These are phyloP conservation scores for Formica selysi DNA, from an alignment of 1,140 invertebrate genomes.

Conservation along the genomic window DNA sequence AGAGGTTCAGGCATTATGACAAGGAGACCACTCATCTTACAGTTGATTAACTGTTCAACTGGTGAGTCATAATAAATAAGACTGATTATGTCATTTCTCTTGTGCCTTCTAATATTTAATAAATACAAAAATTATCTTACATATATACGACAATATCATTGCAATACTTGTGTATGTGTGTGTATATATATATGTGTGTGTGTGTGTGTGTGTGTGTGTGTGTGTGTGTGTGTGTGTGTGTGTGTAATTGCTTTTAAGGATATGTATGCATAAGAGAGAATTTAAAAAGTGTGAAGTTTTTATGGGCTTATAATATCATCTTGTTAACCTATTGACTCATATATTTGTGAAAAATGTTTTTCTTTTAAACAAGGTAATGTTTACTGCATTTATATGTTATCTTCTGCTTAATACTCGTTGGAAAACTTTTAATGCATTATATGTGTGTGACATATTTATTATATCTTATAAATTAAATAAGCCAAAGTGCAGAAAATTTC, in stretches of 20 bases:
- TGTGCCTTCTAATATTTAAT: not conserved
- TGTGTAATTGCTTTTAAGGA: constrained; percentile 11
- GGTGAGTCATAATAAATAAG: constrained; percentile 88
- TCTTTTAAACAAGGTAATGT: constrained; percentile 34
- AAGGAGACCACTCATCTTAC: constrained; percentile 98
- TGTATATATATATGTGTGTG: not conserved
- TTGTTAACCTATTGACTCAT: constrained; percentile 47
- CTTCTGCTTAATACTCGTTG: not conserved
- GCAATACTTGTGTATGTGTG: too few species aligned
- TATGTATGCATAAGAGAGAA: not conserved
- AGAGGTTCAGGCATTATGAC: constrained; percentile 99
- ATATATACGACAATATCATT: not conserved
- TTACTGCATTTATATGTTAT: constrained; percentile 26
- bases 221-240: not conserved
- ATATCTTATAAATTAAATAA: not conserved
- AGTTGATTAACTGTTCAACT: constrained; percentile 95
- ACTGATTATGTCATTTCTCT: constrained; percentile 41
- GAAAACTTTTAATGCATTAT: constrained; percentile 5
- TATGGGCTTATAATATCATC: constrained; percentile 18
- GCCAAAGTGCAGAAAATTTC: too few species aligned
- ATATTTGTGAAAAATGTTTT: constrained; percentile 19
- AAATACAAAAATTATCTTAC: constrained; percentile 14
- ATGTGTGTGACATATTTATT: constrained; percentile 1
- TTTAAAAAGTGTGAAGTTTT: not conserved
- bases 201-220: too few species aligned